These are phyloP conservation scores for Clavelina lepadiformis DNA, from an alignment of 23 tunicate genomes.

Conservation along the genomic window DNA sequence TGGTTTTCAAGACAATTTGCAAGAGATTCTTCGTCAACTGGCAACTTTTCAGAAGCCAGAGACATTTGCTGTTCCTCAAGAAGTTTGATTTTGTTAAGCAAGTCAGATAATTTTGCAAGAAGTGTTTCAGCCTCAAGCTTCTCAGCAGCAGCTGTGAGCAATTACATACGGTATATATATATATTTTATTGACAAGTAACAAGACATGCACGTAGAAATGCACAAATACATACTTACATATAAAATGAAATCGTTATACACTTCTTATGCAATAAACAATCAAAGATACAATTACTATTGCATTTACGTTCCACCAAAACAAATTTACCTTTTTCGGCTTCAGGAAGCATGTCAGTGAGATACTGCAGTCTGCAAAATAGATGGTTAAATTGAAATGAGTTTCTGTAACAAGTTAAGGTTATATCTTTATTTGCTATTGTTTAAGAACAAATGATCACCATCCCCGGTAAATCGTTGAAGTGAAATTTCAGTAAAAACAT, in stretches of 20 bases:
- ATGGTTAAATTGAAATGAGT: too few relatives aligned
- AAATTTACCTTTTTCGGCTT: slow-evolving; percentile 68
- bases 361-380: slow-evolving; percentile 29
- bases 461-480: too few relatives aligned
- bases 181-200: neutral
- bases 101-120: slow-evolving; percentile 29
- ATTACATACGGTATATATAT: neutral
- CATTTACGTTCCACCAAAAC: neutral
- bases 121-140: slow-evolving; percentile 30
- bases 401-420: too few relatives aligned
- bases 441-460: too few relatives aligned
- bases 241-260: too few relatives aligned
- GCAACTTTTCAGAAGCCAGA: slow-evolving; percentile 18
- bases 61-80: slow-evolving; percentile 35
- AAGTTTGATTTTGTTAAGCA: slow-evolving; percentile 36
- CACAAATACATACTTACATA: too few relatives aligned
- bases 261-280: too few relatives aligned
- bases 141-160: slow-evolving; percentile 50
- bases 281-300: neutral
- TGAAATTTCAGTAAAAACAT: too few relatives aligned
- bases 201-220: neutral
- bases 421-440: too few relatives aligned
- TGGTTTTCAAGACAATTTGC: slow-evolving; percentile 26
- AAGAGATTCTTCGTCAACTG: slow-evolving; percentile 18
- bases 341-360: slow-evolving; percentile 51